Evolutionary conservation across 2,797 vertebrate species (phyloP).

Genomic region (Gallinago solitaria): DNA sequence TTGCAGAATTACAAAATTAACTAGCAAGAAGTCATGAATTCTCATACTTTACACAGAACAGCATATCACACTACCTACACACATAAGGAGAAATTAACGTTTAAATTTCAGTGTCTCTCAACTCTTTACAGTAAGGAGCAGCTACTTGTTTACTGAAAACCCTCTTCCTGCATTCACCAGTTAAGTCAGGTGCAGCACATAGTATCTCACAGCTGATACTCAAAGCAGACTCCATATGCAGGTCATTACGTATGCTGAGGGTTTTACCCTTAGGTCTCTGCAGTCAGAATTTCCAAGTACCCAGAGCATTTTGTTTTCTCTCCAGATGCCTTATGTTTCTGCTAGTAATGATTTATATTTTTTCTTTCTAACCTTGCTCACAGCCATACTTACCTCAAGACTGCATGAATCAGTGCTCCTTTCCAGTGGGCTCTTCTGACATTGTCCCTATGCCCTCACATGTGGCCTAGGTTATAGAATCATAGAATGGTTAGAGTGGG

Average conservation of each 20-base stretch:
- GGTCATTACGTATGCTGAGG: background rate
- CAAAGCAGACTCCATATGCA: background rate
- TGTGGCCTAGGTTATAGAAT: background rate
- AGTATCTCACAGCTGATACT: background rate
- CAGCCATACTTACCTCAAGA: background rate
- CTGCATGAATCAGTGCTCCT: background rate
- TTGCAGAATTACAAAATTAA: background rate
- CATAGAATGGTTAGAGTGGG: no score
- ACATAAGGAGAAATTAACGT: background rate
- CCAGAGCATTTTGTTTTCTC: background rate
- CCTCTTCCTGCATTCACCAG: background rate
- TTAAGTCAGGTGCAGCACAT: background rate
- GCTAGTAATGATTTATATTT: background rate
- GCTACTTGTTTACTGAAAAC: background rate
- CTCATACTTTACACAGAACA: background rate
- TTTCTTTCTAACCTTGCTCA: background rate
- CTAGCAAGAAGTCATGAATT: background rate
- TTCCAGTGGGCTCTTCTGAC: background rate
- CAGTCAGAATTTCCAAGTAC: background rate
- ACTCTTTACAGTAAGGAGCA: background rate
- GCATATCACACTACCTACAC: background rate
- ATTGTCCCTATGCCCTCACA: background rate
- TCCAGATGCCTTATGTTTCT: background rate
- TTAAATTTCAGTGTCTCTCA: background rate
- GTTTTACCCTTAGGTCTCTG: background rate